Base-by-base conservation (phyloP, 2,797 vertebrate species). In the Natrix natrix region DNA sequence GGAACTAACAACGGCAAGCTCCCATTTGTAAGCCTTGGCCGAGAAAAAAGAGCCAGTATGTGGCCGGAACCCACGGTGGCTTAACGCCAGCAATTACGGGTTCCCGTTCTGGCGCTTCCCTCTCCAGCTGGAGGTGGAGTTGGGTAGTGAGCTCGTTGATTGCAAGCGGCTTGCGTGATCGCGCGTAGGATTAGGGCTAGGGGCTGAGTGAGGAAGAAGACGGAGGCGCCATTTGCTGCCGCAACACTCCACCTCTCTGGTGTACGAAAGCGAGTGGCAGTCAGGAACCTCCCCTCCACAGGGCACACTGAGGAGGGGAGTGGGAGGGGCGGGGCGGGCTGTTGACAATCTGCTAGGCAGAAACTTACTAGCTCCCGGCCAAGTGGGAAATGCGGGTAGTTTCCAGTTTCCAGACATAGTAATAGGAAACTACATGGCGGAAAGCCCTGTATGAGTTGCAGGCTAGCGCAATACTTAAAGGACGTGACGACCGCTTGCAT, bases 171-270 rank as follows among this genome's bases (percentile, higher is more conserved):
- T 56, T 2, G 91, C 56, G 3, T 12, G 88, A 37, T 74, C 11
- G 66, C 4, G 88, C 14, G 56, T 20, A 7, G 12, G 87, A n/a
- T 11, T 26, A 43, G 22, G 90, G 48, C 57, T 63, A 43, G 90
- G 54, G 61, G n/a, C 13, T 5, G n/a, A 20, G 2, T 10, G 24
- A 90, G 59, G 48, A 43, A 83, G 28, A 32, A 74, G 8, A 78
- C 59, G 4, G 5, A n/a, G 92, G 26, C 92, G 92, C 86, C 90
- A 93, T 93, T 93, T 91, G 90, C 92, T 22, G 43, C 37, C 5
- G 52, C 60, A 17, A 32, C 92, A 7, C 48, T 28, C 63, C 37
- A 89, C 57, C 88, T 43, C 78, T 24, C 20, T 10, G 92, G 6
- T 60, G 24, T 2, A 37, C n/a, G 7, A 24, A 16, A 22, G 16